These are phyloP conservation scores for Notechis scutatus DNA, from an alignment of 2,113 vertebrate species.

Conservation along the genomic window DNA sequence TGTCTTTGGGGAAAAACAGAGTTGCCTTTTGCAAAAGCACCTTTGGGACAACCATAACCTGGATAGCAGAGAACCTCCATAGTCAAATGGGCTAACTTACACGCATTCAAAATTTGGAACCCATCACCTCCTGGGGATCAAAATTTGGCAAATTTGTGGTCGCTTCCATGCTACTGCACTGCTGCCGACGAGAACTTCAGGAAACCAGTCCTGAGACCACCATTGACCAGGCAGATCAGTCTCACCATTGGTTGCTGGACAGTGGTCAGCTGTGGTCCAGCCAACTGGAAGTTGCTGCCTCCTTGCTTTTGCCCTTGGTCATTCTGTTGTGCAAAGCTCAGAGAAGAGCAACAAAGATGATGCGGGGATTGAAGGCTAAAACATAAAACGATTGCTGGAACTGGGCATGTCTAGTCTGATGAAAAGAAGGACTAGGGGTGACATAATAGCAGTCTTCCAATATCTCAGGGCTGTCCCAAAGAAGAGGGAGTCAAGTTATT, in stretches of 20 bases:
- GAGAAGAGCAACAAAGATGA: too few species aligned
- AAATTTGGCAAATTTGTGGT: not conserved
- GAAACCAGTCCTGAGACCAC: too few species aligned
- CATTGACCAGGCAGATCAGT: too few species aligned
- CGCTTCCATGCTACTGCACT: too few species aligned
- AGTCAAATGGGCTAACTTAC: not conserved
- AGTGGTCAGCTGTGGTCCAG: not conserved
- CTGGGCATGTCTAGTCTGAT: too few species aligned
- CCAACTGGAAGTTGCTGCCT: not conserved
- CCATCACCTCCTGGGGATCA: not conserved
- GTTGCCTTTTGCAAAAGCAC: not conserved
- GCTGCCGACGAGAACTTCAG: too few species aligned
- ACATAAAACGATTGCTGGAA: too few species aligned
- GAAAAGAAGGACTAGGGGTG: too few species aligned
- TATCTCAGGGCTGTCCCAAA: rapidly evolving
- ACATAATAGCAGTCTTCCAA: too few species aligned
- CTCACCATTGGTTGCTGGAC: too few species aligned
- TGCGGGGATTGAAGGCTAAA: too few species aligned
- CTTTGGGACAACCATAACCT: not conserved
- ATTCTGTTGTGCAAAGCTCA: not conserved
- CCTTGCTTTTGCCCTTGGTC: not conserved
- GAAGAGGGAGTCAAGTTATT: too few species aligned
- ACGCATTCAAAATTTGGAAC: not conserved
- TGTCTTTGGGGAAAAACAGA: not conserved
- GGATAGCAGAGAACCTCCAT: not conserved